Evolutionary conservation across 1,140 invertebrate genomes (phyloP).

Genomic region (Neuroterus valhalla): DNA sequence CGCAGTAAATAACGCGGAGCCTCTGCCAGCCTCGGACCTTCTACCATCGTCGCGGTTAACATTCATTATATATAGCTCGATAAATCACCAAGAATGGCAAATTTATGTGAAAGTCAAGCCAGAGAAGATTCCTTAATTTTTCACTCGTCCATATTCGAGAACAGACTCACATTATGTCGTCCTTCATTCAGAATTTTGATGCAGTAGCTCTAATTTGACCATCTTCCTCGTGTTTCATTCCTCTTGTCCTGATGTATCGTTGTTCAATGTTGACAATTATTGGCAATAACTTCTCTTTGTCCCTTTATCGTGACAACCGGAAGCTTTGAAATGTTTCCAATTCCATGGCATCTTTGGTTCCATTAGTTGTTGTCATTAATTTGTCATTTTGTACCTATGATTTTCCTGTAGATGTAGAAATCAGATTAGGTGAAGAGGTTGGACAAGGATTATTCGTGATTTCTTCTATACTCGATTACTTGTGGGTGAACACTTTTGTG

Average conservation of each 20-base stretch:
- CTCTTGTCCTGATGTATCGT: no score
- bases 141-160: conserved; percentile 42
- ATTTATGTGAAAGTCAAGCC: conserved; percentile 61
- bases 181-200: no score
- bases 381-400: no score
- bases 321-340: no score
- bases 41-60: conserved; percentile 51
- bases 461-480: conserved; percentile 19
- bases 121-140: conserved; percentile 58
- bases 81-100: conserved; percentile 64
- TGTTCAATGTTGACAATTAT: no score
- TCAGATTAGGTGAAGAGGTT: not conserved
- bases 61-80: conserved; percentile 66
- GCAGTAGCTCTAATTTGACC: no score
- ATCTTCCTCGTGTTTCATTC: no score
- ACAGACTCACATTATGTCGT: not conserved
- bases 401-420: no score
- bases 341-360: no score
- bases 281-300: no score
- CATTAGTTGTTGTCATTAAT: no score
- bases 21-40: conserved; percentile 43
- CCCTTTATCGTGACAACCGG: no score
- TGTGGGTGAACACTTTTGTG: conserved; percentile 8
- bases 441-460: not conserved
- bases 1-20: conserved; percentile 57